Conservation (phyloP, 2,888 invertebrate genomes). For the Dynastes hyllus region DNA sequence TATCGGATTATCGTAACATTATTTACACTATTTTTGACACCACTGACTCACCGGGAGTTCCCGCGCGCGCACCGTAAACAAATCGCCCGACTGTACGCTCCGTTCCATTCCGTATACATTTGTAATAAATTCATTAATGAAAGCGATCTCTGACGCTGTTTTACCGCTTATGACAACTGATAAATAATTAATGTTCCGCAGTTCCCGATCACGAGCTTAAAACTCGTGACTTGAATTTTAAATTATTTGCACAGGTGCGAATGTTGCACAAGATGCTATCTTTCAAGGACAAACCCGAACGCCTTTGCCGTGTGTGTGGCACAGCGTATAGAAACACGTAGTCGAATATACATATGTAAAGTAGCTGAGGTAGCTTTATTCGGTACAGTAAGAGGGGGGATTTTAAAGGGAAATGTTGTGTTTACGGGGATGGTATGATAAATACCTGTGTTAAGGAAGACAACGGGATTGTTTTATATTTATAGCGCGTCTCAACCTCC, state of each 20-base stretch:
- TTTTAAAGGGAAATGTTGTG: not conserved
- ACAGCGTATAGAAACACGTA: not conserved
- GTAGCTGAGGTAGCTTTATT: not conserved
- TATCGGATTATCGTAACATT: constrained; percentile 14
- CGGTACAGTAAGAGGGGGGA: not conserved
- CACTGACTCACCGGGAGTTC: constrained; percentile 24
- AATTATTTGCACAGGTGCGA: constrained; percentile 44
- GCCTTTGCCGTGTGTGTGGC: not conserved
- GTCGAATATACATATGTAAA: not conserved
- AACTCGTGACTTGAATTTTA: constrained; percentile 42
- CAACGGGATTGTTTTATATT: too few relatives aligned
- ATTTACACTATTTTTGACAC: constrained; percentile 24
- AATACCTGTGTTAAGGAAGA: too few relatives aligned
- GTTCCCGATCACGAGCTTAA: constrained; percentile 43
- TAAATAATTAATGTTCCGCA: constrained; percentile 42
- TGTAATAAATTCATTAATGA: constrained; percentile 41
- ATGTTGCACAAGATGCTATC: constrained; percentile 34
- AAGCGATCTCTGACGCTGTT: constrained; percentile 6
- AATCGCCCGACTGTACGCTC: not conserved
- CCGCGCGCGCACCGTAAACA: not conserved
- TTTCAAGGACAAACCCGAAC: constrained; percentile 31
- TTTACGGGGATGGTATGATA: too few relatives aligned
- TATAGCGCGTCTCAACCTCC: too few relatives aligned
- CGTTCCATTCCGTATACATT: not conserved
- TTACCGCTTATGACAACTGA: constrained; percentile 35